phyloP scores from a whole-genome alignment of 2,888 invertebrate genomes.

The Plebejus argus region DNA sequence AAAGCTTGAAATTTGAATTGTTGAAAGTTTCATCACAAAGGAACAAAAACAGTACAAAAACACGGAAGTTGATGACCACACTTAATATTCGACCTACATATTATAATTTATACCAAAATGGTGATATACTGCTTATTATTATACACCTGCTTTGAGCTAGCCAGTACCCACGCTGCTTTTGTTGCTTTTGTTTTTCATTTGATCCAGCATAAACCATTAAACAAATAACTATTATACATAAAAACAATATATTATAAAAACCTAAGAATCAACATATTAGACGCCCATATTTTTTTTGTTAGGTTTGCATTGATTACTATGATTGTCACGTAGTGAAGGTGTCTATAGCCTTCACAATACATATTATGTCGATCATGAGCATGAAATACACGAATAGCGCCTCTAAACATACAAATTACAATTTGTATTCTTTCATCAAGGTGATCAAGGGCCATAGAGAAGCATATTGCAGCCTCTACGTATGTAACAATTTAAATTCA shows the following conservation, averaged over 20 bases:
- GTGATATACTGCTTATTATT: not conserved
- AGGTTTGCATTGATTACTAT: too few relatives aligned
- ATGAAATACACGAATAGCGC: too few relatives aligned
- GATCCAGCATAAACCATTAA: not conserved
- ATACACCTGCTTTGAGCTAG: not conserved
- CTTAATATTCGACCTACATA: conserved; percentile 2
- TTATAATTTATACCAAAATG: not conserved
- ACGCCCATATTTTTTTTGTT: too few relatives aligned
- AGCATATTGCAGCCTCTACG: too few relatives aligned
- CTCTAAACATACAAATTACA: too few relatives aligned
- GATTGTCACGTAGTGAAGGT: too few relatives aligned
- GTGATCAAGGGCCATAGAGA: too few relatives aligned
- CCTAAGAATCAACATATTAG: not conserved
- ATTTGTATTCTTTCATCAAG: too few relatives aligned
- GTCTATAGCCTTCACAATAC: too few relatives aligned
- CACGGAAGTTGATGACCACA: not conserved
- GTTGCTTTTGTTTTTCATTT: not conserved
- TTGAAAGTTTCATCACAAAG: not conserved
- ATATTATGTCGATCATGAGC: too few relatives aligned
- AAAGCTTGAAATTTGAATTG: not conserved
- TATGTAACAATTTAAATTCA: too few relatives aligned
- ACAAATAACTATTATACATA: not conserved
- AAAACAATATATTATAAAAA: too few relatives aligned
- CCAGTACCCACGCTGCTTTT: not conserved
- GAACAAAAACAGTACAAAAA: not conserved